phyloP scores from a whole-genome alignment of 2,113 vertebrate species.

The Chaenocephalus aceratus region DNA sequence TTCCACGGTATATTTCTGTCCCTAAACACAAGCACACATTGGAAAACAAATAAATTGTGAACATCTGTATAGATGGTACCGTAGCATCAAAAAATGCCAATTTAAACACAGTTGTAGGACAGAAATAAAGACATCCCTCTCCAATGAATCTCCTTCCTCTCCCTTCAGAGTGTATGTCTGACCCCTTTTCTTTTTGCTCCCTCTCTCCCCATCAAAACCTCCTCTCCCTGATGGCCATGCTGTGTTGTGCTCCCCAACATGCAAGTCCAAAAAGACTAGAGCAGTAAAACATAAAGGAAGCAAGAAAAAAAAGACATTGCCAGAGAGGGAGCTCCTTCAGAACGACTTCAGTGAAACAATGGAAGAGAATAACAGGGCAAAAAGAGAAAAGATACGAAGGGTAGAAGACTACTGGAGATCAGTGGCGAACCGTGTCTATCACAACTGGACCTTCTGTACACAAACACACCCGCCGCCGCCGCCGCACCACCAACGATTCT shows the following conservation, averaged over 20 bases:
- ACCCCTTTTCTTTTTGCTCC: constrained; percentile 28
- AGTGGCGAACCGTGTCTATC: no score
- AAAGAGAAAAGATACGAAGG: neutral
- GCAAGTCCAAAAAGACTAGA: constrained; percentile 15
- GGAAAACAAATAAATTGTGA: constrained; percentile 1
- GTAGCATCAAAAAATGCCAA: constrained; percentile 8
- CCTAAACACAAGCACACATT: neutral
- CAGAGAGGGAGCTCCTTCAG: constrained; percentile 12
- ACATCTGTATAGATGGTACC: constrained; percentile 26
- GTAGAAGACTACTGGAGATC: neutral
- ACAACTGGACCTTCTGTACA: no score
- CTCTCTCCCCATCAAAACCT: constrained; percentile 31
- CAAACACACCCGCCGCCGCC: no score
- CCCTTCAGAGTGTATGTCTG: constrained; percentile 43
- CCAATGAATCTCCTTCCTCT: constrained; percentile 38
- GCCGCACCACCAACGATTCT: no score
- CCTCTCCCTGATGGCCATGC: constrained; percentile 22
- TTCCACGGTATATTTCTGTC: neutral
- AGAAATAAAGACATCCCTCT: constrained; percentile 26
- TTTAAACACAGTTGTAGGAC: constrained; percentile 11
- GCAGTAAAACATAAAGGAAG: constrained; percentile 24
- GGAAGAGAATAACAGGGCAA: neutral
- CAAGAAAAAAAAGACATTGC: neutral
- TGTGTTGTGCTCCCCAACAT: constrained; percentile 12
- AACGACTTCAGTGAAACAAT: constrained; percentile 13